Percentiles rank a stretch among this genome's conserved stretches.
Conservation (phyloP, 2,113 vertebrate species). For the Toxotes chatareus region DNA sequence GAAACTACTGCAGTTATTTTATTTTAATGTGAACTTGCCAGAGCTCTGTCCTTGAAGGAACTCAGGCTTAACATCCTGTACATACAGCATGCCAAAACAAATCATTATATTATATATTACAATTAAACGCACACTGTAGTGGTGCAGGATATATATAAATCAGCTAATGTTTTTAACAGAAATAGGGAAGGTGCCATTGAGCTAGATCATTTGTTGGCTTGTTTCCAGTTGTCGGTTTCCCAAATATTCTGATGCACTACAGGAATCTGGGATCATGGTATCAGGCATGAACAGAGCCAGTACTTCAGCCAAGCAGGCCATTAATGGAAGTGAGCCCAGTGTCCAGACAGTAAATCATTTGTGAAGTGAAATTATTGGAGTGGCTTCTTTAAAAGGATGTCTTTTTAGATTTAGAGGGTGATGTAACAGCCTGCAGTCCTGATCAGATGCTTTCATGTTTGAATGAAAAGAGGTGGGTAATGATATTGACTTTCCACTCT, state of each 20-base stretch:
- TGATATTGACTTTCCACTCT: constrained; percentile 14
- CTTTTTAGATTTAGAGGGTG: neutral
- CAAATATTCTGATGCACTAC: constrained; percentile 37
- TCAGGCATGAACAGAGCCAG: constrained; percentile 28
- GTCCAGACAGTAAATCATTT: constrained; percentile 34
- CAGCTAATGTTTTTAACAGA: constrained; percentile 1
- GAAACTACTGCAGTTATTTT: neutral
- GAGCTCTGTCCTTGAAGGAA: neutral
- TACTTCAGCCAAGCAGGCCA: constrained; percentile 9
- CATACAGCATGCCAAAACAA: neutral
- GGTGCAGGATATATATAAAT: neutral
- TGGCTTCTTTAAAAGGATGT: constrained; percentile 8
- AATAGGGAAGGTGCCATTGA: constrained; percentile 18
- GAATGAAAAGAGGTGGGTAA: constrained; percentile 2
- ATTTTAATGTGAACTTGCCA: constrained; percentile 6
- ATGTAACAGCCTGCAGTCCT: neutral
- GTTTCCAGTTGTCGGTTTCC: constrained; percentile 34
- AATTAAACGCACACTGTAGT: neutral
- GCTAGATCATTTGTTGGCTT: constrained; percentile 19
- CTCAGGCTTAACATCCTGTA: constrained; percentile 3
- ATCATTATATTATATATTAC: neutral
- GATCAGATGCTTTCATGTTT: constrained; percentile 12
- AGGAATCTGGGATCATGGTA: constrained; percentile 31
- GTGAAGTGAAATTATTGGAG: constrained; percentile 36
- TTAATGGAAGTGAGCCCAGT: constrained; percentile 31